Evolutionary conservation across 2,888 invertebrate genomes (phyloP).

Genomic region (Lepetodrilus schrolli): DNA sequence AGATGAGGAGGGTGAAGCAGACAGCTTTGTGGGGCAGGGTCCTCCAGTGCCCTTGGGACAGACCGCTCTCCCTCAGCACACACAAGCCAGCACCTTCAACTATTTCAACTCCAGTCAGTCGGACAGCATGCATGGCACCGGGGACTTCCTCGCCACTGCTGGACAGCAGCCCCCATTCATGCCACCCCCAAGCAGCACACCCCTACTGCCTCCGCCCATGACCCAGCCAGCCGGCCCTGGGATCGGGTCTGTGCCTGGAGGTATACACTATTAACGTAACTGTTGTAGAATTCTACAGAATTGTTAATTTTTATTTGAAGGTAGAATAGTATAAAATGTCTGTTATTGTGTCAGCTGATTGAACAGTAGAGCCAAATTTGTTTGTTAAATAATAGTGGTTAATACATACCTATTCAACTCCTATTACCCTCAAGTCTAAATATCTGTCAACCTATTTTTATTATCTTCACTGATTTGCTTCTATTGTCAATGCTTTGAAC

Average conservation of each 20-base stretch:
- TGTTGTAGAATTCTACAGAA: no score
- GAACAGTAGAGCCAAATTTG: no score
- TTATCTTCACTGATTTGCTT: no score
- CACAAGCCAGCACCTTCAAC: slow-evolving; percentile 16
- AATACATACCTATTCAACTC: no score
- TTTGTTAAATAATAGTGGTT: no score
- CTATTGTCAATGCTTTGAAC: no score
- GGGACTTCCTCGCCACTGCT: slow-evolving; percentile 67
- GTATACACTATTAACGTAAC: no score
- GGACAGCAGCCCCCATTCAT: slow-evolving; percentile 48
- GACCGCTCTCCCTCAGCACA: slow-evolving; percentile 32
- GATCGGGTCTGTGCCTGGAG: slow-evolving; percentile 19
- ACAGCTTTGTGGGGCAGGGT: slow-evolving; percentile 73
- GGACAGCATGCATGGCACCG: slow-evolving; percentile 26
- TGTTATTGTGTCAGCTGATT: no score
- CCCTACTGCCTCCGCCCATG: slow-evolving; percentile 31
- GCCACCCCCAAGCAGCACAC: slow-evolving; percentile 32
- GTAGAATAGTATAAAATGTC: no score
- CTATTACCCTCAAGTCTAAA: no score
- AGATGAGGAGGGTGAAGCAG: slow-evolving; percentile 75
- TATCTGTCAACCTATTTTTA: no score
- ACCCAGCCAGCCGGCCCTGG: slow-evolving; percentile 2
- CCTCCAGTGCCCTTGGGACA: slow-evolving; percentile 45
- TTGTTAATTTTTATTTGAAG: no score
- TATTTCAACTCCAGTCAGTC: slow-evolving; percentile 38